phyloP scores from a whole-genome alignment of 2,888 invertebrate genomes.

The Prenolepis imparis region DNA sequence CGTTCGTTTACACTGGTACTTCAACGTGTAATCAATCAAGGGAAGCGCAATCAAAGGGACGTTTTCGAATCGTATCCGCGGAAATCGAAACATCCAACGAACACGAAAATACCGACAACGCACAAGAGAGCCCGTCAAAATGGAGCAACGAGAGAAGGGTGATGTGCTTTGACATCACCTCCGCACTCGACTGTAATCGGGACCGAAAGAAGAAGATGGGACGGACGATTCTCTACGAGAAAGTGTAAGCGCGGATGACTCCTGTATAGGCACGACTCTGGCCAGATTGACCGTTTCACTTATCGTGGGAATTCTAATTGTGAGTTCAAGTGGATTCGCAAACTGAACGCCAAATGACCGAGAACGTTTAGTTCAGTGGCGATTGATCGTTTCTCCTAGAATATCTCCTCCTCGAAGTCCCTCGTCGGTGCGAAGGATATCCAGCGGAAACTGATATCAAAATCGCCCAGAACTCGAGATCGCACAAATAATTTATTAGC shows the following conservation, averaged over 20 bases:
- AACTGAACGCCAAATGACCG: slow-evolving; percentile 60
- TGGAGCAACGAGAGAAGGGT: not conserved
- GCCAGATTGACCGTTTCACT: slow-evolving; percentile 54
- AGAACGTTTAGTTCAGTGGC: slow-evolving; percentile 41
- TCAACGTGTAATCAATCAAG: slow-evolving; percentile 27
- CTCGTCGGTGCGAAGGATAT: not conserved
- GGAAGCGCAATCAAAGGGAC: not conserved
- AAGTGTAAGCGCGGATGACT: slow-evolving; percentile 25
- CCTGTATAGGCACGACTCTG: not conserved
- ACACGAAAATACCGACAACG: not conserved
- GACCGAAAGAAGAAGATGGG: slow-evolving; percentile 13
- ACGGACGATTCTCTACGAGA: slow-evolving; percentile 16
- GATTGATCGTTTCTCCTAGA: slow-evolving; percentile 60
- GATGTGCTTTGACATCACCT: not conserved
- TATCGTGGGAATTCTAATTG: slow-evolving; percentile 73
- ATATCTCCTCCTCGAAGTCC: slow-evolving; percentile 26
- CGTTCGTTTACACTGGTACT: not conserved
- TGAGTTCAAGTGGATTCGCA: slow-evolving; percentile 69
- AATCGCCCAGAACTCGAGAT: not conserved
- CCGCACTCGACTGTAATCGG: slow-evolving; percentile 1
- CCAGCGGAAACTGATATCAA: not conserved
- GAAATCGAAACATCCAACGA: not conserved
- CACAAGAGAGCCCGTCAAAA: not conserved
- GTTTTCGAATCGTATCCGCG: not conserved
- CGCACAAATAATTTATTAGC: slow-evolving; percentile 4